These are phyloP conservation scores for Branchellion lobata DNA, from an alignment of 2,888 invertebrate species.

Conservation along the genomic window DNA sequence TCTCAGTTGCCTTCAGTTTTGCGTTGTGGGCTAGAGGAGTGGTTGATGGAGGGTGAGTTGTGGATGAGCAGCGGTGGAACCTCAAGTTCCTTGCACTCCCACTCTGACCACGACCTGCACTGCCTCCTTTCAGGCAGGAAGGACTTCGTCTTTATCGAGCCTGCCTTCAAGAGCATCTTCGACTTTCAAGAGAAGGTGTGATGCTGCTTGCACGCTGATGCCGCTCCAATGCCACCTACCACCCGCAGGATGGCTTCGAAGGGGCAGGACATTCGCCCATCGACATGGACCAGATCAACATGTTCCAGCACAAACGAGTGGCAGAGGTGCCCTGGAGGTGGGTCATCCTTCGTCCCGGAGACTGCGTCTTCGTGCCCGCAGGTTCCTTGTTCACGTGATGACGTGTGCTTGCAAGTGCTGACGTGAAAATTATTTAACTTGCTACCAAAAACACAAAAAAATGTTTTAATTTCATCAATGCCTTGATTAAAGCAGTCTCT, in stretches of 20 bases:
- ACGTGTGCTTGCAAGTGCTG: neutral
- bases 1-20: constrained; percentile 57
- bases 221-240: too few species aligned
- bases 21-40: constrained; percentile 56
- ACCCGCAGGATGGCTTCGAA: constrained; percentile 54
- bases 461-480: too few species aligned
- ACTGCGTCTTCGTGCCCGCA: constrained; percentile 60
- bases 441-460: neutral
- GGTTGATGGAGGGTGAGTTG: constrained; percentile 58
- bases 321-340: constrained; percentile 59
- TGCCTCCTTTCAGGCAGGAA: constrained; percentile 62
- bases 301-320: constrained; percentile 56
- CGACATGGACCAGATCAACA: constrained; percentile 60
- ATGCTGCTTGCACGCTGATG: neutral
- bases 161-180: constrained; percentile 53
- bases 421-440: neutral
- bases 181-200: constrained; percentile 48
- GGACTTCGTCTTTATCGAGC: constrained; percentile 60
- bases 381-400: constrained; percentile 50
- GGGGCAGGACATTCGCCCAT: constrained; percentile 58
- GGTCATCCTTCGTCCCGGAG: constrained; percentile 58
- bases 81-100: constrained; percentile 59
- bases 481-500: too few species aligned
- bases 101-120: constrained; percentile 61
- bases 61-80: constrained; percentile 62